These are phyloP conservation scores for Serrognathus titanus DNA, from an alignment of 2,888 invertebrate genomes.

Conservation along the genomic window DNA sequence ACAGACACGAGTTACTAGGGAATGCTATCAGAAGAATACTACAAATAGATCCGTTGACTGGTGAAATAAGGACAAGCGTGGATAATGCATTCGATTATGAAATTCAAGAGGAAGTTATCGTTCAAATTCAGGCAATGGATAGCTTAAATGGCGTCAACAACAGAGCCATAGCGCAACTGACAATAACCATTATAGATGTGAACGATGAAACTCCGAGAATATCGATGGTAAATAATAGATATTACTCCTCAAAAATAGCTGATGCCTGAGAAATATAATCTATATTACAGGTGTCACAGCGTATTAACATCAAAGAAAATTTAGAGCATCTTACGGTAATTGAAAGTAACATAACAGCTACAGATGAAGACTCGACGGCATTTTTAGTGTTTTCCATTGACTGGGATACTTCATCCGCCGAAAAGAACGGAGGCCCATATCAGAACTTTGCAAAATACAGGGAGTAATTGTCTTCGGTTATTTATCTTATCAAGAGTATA, in stretches of 20 bases:
- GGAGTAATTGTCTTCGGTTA: slow-evolving; percentile 8
- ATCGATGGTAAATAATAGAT: slow-evolving; percentile 51
- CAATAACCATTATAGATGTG: slow-evolving; percentile 63
- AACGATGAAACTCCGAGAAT: slow-evolving; percentile 72
- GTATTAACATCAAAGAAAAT: slow-evolving; percentile 56
- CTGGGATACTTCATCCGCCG: slow-evolving; percentile 57
- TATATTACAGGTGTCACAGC: neutral
- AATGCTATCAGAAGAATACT: slow-evolving; percentile 40
- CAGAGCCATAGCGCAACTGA: slow-evolving; percentile 54
- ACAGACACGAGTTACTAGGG: slow-evolving; percentile 57
- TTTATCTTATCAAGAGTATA: neutral
- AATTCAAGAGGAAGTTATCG: slow-evolving; percentile 53
- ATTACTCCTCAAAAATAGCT: neutral
- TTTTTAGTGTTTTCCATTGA: slow-evolving; percentile 56
- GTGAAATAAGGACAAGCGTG: slow-evolving; percentile 55
- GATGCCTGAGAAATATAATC: too few relatives aligned
- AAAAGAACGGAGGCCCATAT: slow-evolving; percentile 47
- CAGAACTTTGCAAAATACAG: slow-evolving; percentile 44
- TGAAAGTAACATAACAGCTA: slow-evolving; percentile 50
- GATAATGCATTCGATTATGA: slow-evolving; percentile 62
- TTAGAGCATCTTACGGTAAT: slow-evolving; percentile 47
- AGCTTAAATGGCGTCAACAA: slow-evolving; percentile 43
- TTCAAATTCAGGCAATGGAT: slow-evolving; percentile 48
- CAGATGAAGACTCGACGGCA: slow-evolving; percentile 60
- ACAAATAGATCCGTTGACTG: slow-evolving; percentile 54